Percentiles rank a stretch among this genome's conserved stretches.
Evolutionary conservation across 2,888 invertebrate genomes (phyloP).

Genomic region (Stenichneumon culpator): DNA sequence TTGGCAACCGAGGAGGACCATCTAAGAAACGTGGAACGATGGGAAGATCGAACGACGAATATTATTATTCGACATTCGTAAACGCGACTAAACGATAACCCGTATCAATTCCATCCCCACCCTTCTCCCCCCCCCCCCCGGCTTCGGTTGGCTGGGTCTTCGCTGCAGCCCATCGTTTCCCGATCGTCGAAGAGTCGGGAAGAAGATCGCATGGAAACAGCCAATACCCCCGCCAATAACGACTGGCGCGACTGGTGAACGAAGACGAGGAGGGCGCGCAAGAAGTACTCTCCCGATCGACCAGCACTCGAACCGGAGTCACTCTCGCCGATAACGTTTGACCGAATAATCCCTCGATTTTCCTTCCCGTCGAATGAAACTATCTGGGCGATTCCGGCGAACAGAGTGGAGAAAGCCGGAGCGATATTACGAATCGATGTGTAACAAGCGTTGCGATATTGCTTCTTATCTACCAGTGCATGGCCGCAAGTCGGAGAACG

Average conservation of each 20-base stretch:
- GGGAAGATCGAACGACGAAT: constrained; percentile 42
- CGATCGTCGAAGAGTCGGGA: constrained; percentile 14
- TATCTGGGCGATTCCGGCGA: constrained; percentile 24
- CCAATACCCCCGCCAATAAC: constrained; percentile 23
- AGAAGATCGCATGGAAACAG: constrained; percentile 8
- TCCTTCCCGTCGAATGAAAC: constrained; percentile 53
- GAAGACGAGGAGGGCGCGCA: constrained; percentile 10
- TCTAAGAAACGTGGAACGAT: constrained; percentile 35
- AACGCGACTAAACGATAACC: constrained; percentile 56
- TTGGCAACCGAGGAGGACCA: neutral
- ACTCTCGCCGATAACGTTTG: constrained; percentile 73
- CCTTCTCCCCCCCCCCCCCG: neutral
- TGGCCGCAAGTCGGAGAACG: neutral
- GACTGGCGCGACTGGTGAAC: constrained; percentile 13
- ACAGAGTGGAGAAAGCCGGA: constrained; percentile 31
- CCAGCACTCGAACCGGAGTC: constrained; percentile 55
- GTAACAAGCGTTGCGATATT: constrained; percentile 65
- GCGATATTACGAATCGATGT: constrained; percentile 58
- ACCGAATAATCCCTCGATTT: constrained; percentile 72
- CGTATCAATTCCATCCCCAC: constrained; percentile 55
- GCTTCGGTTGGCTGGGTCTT: constrained; percentile 28
- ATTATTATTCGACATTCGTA: constrained; percentile 63
- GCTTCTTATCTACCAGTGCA: constrained; percentile 43
- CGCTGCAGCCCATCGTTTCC: neutral
- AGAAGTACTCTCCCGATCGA: constrained; percentile 44